A percentile compares a stretch with the other conserved stretches of the same genome.
phyloP scores from a whole-genome alignment of 2,797 vertebrate species.

The Ceryle rudis region DNA sequence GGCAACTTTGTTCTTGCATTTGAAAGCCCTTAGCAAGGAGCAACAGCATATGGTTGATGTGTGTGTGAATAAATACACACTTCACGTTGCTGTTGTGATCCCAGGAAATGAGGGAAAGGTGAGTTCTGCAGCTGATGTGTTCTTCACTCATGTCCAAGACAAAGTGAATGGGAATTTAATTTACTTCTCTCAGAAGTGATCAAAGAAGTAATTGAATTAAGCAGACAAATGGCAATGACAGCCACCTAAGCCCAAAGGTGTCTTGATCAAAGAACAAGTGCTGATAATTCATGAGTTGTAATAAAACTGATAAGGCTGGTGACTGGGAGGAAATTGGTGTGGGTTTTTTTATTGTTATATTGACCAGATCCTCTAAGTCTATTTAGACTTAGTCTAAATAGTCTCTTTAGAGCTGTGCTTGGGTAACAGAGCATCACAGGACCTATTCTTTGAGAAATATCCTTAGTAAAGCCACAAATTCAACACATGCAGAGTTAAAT shows the following conservation, averaged over 20 bases:
- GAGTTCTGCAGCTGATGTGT: background rate
- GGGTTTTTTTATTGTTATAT: background rate
- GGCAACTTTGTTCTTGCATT: background rate
- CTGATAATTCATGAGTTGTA: background rate
- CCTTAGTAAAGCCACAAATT: background rate
- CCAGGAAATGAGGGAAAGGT: background rate
- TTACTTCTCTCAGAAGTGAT: background rate
- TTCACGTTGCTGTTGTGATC: background rate
- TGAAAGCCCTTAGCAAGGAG: background rate
- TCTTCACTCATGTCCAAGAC: background rate
- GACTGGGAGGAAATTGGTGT: background rate
- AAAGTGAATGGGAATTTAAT: slow-evolving; percentile 16
- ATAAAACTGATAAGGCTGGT: background rate
- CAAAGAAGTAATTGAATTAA: slow-evolving; percentile 32
- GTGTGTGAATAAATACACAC: background rate
- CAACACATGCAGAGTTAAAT: background rate
- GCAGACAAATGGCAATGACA: background rate
- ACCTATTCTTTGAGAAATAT: background rate
- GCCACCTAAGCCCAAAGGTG: background rate
- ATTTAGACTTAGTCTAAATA: background rate
- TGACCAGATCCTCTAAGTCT: slow-evolving; percentile 3
- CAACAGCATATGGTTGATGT: background rate
- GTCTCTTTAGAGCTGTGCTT: background rate
- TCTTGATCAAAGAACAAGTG: background rate
- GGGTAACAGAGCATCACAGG: background rate